These are phyloP conservation scores for Prenolepis imparis DNA, from an alignment of 2,888 invertebrate genomes.

Conservation along the genomic window DNA sequence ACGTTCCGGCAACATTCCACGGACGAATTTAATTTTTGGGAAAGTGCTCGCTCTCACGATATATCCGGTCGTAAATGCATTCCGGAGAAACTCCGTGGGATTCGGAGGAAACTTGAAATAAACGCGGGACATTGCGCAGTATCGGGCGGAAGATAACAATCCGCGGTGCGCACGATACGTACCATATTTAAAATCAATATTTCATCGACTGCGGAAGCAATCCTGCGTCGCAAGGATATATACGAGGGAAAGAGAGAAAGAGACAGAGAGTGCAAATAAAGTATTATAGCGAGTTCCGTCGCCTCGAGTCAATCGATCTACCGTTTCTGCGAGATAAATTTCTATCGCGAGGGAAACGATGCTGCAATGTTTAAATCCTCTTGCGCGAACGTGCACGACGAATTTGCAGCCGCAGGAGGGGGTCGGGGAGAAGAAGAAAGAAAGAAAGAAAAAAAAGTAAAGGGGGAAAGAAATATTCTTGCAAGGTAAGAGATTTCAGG, in stretches of 20 bases:
- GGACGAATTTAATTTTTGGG: neutral
- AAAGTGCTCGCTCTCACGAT: neutral
- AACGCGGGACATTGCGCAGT: neutral
- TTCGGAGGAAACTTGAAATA: conserved; percentile 10
- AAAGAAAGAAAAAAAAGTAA: neutral
- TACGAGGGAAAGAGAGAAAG: neutral
- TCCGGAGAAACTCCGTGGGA: neutral
- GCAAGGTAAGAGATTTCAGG: conserved; percentile 49
- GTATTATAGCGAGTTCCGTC: conserved; percentile 48
- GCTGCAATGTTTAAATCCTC: conserved; percentile 52
- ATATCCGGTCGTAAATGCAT: conserved; percentile 13
- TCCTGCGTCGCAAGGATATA: conserved; percentile 47
- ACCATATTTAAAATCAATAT: conserved; percentile 55
- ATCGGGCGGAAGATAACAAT: conserved; percentile 44
- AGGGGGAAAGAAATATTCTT: conserved; percentile 44
- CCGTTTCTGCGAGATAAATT: conserved; percentile 53
- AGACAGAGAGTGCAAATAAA: conserved; percentile 46
- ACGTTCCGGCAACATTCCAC: neutral
- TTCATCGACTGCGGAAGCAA: conserved; percentile 51
- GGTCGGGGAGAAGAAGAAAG: too few species aligned
- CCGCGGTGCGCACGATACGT: conserved; percentile 29
- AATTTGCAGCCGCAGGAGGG: conserved; percentile 24
- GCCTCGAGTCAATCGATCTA: conserved; percentile 55
- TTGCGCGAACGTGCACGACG: conserved; percentile 38
- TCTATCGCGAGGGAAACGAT: conserved; percentile 36